A percentile compares a stretch with the other conserved stretches of the same genome.
Evolutionary conservation across 1,140 invertebrate genomes (phyloP).

Genomic region (Stegodyphus mimosarum): DNA sequence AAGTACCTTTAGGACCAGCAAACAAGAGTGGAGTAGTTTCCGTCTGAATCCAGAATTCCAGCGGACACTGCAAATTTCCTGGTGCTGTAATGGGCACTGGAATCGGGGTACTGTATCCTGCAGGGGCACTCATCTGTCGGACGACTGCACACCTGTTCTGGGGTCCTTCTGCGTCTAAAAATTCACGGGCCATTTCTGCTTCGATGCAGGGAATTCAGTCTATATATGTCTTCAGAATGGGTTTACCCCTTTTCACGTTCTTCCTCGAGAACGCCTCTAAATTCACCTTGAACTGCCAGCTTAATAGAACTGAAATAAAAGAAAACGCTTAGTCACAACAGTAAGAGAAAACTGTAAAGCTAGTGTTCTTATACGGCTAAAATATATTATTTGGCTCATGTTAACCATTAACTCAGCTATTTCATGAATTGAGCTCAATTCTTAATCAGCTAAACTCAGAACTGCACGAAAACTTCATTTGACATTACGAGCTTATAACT

Average conservation of each 20-base stretch:
- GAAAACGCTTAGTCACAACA: background rate
- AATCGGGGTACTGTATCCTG: background rate
- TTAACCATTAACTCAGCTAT: too few relatives aligned
- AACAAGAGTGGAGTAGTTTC: slow-evolving; percentile 30
- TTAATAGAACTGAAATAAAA: slow-evolving; percentile 40
- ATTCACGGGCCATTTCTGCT: slow-evolving; percentile 35
- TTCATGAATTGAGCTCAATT: too few relatives aligned
- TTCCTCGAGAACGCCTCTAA: slow-evolving; percentile 17
- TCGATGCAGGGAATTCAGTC: background rate
- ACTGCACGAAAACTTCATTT: too few relatives aligned
- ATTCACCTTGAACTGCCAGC: slow-evolving; percentile 43
- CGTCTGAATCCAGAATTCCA: slow-evolving; percentile 49
- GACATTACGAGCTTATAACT: too few relatives aligned
- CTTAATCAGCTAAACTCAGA: too few relatives aligned
- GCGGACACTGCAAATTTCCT: slow-evolving; percentile 42
- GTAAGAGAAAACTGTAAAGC: too few relatives aligned
- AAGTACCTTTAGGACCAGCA: slow-evolving; percentile 22
- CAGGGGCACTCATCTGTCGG: slow-evolving; percentile 26
- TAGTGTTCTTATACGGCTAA: too few relatives aligned
- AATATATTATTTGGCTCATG: too few relatives aligned
- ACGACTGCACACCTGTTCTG: background rate
- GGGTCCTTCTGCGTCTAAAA: background rate
- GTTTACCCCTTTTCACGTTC: slow-evolving; percentile 46
- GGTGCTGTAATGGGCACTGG: slow-evolving; percentile 37
- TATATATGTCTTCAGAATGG: too few relatives aligned